These are phyloP conservation scores for Poeciliopsis presidionis DNA, from an alignment of 2,797 vertebrate species.

Conservation along the genomic window DNA sequence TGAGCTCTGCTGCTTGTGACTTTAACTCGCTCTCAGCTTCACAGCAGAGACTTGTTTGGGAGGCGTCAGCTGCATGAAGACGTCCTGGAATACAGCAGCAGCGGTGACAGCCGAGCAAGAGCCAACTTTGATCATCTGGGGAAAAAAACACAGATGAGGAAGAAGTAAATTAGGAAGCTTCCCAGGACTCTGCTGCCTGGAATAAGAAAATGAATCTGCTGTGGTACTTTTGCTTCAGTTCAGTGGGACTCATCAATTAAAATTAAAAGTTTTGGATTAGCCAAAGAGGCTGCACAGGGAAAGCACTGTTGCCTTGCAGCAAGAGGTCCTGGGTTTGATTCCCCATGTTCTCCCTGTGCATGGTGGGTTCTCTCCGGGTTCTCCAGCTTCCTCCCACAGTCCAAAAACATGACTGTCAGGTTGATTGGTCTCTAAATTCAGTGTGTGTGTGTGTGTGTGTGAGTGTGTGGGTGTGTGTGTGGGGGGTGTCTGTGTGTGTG, in stretches of 20 bases:
- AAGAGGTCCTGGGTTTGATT: too few species aligned
- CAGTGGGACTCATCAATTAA: background rate
- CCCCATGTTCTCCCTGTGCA: too few species aligned
- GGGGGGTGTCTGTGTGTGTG: too few species aligned
- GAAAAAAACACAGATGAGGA: background rate
- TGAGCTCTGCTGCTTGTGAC: slow-evolving; percentile 9
- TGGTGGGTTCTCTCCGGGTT: too few species aligned
- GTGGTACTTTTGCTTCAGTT: background rate
- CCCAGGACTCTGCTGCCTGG: background rate
- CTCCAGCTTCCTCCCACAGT: too few species aligned
- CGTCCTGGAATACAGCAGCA: background rate
- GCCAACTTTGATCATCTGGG: background rate
- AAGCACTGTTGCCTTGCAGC: too few species aligned
- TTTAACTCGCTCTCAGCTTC: slow-evolving; percentile 11
- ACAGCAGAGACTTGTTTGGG: background rate
- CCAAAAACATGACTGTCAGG: too few species aligned
- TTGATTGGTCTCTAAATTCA: too few species aligned
- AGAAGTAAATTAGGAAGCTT: background rate
- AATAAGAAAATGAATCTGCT: background rate
- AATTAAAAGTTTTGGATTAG: background rate
- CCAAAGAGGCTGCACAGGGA: background rate
- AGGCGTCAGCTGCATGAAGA: slow-evolving; percentile 1
- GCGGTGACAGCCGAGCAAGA: background rate
- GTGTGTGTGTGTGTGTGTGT: too few species aligned
- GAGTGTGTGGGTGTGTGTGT: too few species aligned